Evolutionary conservation across 2,888 invertebrate species (phyloP), one percentile per base, ranked within the genome.

Genomic region (Atrina japonica): DNA sequence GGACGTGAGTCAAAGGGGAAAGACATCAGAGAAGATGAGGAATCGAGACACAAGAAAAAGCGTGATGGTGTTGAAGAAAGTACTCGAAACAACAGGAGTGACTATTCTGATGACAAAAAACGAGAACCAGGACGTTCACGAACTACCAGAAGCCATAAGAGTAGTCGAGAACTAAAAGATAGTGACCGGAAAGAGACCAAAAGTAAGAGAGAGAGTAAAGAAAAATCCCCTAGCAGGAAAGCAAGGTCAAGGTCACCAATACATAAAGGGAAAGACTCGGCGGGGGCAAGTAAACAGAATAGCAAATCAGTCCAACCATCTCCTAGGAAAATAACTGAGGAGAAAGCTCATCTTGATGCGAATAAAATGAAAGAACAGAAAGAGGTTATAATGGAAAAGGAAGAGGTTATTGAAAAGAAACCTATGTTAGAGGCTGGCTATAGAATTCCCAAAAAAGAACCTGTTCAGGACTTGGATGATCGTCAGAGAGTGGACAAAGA

Each of bases 161-260:
- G 11, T 35, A 49, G 55, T 30, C 58, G 64, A 23, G 27, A 16
- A 6, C 66, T 70, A 60, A 66, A 64, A 25, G 59, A 70, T 43
- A 52, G 65, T 27, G 72, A 75, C n/a, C 29, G 29, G 18, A 56
- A 58, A 59, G 58, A 63, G 5, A 25, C 30, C n/a, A 53, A 49
- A 18, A 40, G 45, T 16, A 55, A 56, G 52, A 41, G 60, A 21
- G 47, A 45, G 23, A 63, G 66, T 23, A 69, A 67, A 59, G 64
- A 69, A 30, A 71, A 61, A 61, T 73, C 66, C 23, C 53, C 66
- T 30, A 21, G 35, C 29, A 53, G 59, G 27, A 55, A 61, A 52
- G 65, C 61, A 56, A 70, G 76, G 50, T 75, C 75, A 43, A 75
- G 75, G 40, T 73, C 72, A 52, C 77, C 77, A 45, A 53, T 55